These are phyloP conservation scores for Mohoua ochrocephala DNA, from an alignment of 2,113 vertebrate species.

Conservation along the genomic window DNA sequence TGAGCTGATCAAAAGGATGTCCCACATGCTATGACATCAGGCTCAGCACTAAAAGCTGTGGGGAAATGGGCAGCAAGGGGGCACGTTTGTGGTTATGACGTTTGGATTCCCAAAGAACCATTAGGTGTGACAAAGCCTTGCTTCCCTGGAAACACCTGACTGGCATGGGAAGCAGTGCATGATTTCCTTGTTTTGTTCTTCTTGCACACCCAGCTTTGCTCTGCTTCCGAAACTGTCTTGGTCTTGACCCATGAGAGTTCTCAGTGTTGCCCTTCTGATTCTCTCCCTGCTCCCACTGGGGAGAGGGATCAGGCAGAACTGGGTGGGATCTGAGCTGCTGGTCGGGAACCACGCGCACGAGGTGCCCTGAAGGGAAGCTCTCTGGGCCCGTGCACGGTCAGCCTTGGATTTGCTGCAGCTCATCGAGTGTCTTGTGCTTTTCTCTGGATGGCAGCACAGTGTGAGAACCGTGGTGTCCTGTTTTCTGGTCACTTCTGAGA, in stretches of 20 bases:
- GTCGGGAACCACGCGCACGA: fast-evolving
- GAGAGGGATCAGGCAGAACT: fast-evolving
- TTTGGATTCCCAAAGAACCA: background rate
- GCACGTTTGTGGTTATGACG: background rate
- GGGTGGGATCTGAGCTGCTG: background rate
- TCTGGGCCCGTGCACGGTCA: background rate
- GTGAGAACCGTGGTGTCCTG: fast-evolving
- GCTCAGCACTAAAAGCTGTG: background rate
- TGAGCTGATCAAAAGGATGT: background rate
- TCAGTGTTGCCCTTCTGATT: background rate
- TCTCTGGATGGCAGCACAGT: background rate
- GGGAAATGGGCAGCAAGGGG: background rate
- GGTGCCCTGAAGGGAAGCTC: background rate
- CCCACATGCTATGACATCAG: background rate
- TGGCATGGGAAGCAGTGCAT: fast-evolving
- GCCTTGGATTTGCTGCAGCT: background rate
- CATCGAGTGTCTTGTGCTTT: background rate
- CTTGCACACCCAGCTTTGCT: background rate
- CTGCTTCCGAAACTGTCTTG: background rate
- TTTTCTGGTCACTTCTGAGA: background rate
- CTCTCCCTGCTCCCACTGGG: no score
- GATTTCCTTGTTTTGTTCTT: background rate
- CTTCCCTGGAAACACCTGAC: background rate
- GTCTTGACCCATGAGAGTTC: background rate
- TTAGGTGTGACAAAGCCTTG: background rate